Base-by-base conservation (phyloP, 2,113 vertebrate species). In the Gopherus flavomarginatus region DNA sequence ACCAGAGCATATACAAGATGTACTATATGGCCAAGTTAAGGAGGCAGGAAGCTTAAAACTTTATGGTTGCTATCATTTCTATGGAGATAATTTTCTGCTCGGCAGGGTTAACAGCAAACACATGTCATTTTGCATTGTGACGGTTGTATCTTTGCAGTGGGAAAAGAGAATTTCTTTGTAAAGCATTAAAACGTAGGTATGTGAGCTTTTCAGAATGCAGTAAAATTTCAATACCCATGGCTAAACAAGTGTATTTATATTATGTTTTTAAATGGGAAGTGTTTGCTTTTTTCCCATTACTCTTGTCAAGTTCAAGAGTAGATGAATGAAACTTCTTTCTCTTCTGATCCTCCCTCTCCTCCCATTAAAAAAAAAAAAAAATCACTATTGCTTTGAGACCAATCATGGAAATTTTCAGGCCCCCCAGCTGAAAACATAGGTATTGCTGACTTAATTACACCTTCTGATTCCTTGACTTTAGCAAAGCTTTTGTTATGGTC, bases 61-160 rank as follows among this genome's bases (percentile, higher is more conserved):
- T 96, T 54, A n/a, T 52, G 22, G 14, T 78, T 96, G 75, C 49
- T 16, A 21, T 62, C 14, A 42, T 50, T 89, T 85, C 50, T 12
- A 65, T 87, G 54, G 56, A 57, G 49, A 80, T 47, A 82, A 44
- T 54, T 91, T 87, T 97, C 84, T 91, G 5, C 79, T 38, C 24
- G n/a, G 65, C 65, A n/a, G 65, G 65, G 35, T 83, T 81, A 83
- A 49, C 90, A 65, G 83, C 69, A 92, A 94, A 92, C 90, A 79
- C 38, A 11, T 47, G 44, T 54, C 19, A 80, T 91, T 96, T 88
- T 84, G 27, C 42, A 52, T 87, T 95, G 72, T 57, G 57, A 54
- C 92, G 44, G 7, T 86, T 50, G 24, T 85, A 9, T 50, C 49
- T 92, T 91, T 86, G 56, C 59, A 89, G 31, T 56, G 56, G 54